These are phyloP conservation scores for Phytoseiulus persimilis DNA, from an alignment of 2,888 invertebrate species.

Conservation along the genomic window DNA sequence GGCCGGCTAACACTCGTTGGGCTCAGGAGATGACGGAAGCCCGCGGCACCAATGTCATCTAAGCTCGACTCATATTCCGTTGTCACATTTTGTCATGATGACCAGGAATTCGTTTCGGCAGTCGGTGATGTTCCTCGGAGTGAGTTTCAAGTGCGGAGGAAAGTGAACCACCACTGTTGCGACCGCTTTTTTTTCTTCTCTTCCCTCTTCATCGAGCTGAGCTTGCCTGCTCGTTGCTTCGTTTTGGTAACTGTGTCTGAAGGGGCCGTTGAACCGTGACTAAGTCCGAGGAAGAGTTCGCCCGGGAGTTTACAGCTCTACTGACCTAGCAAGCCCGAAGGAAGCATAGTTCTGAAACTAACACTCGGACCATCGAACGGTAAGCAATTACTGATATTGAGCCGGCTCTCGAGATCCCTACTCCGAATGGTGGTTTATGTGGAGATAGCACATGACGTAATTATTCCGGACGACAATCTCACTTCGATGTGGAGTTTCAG, in stretches of 20 bases:
- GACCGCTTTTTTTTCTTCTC: not conserved
- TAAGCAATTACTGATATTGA: not conserved
- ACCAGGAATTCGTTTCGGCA: not conserved
- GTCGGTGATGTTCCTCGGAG: not conserved
- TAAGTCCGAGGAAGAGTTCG: not conserved
- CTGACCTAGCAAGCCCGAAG: not conserved
- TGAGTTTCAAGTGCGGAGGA: not conserved
- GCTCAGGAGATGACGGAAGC: too few relatives aligned
- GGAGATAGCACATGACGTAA: too few relatives aligned
- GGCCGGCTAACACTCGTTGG: too few relatives aligned
- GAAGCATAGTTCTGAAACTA: not conserved
- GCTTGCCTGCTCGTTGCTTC: not conserved
- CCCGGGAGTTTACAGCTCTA: not conserved
- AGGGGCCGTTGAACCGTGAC: slow-evolving; percentile 5
- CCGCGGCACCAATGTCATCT: too few relatives aligned
- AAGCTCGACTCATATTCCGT: not conserved
- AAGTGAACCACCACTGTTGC: not conserved
- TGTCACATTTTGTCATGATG: not conserved
- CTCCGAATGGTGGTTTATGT: too few relatives aligned
- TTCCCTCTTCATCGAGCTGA: not conserved
- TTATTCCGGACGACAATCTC: too few relatives aligned
- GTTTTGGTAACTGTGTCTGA: not conserved
- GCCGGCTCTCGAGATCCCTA: not conserved
- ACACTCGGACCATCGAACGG: not conserved
- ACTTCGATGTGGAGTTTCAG: too few relatives aligned